These are phyloP conservation scores for Physeter macrocephalus DNA, from an alignment of 2,113 vertebrate species.

Conservation along the genomic window DNA sequence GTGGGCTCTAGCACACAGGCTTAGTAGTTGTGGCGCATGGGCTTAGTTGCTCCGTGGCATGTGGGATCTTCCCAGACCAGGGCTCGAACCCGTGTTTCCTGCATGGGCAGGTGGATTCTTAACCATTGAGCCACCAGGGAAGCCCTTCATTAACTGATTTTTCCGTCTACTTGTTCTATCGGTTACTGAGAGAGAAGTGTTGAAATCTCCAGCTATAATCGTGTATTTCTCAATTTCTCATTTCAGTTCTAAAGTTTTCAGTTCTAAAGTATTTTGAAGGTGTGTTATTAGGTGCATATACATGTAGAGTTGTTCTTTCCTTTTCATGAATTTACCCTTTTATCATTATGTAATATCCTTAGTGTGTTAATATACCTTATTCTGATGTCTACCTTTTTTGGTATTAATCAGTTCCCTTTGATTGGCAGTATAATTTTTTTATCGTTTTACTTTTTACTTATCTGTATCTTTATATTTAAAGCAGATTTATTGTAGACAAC, in stretches of 20 bases:
- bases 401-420: not conserved
- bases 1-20: too few species aligned
- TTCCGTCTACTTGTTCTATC: too few species aligned
- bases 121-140: too few species aligned
- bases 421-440: not conserved
- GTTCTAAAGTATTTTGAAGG: not conserved
- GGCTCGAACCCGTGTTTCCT: too few species aligned
- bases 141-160: too few species aligned
- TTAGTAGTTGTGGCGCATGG: too few species aligned
- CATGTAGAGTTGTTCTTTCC: not conserved
- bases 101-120: not conserved
- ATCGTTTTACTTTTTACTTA: not conserved
- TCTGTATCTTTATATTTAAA: not conserved
- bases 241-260: not conserved
- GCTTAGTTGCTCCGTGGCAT: too few species aligned
- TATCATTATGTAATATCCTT: not conserved
- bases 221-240: not conserved
- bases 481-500: not conserved
- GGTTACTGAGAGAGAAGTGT: too few species aligned
- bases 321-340: not conserved
- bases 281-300: not conserved
- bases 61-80: too few species aligned
- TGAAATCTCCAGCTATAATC: not conserved
- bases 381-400: not conserved
- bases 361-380: not conserved